Conservation (phyloP, 2,888 invertebrate species). For the Pandemis corylana region DNA sequence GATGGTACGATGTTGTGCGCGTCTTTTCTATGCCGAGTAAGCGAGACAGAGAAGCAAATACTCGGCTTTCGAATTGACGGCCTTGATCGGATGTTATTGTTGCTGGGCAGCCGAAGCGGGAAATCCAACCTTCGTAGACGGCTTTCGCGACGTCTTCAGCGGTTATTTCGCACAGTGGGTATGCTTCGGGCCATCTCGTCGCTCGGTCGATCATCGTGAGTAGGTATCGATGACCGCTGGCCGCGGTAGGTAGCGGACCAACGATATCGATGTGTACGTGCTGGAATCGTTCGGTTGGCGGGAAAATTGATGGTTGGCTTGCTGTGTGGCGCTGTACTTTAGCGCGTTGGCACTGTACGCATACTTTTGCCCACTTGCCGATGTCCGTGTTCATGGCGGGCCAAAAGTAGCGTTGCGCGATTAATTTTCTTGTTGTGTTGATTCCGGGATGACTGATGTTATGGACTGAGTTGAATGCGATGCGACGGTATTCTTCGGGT, state of each 20-base stretch:
- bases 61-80: too few species aligned
- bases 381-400: background rate
- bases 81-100: constrained; percentile 1
- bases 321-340: constrained; percentile 3
- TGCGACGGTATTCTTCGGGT: background rate
- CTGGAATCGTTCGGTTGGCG: background rate
- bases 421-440: background rate
- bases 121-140: constrained; percentile 7
- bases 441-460: background rate
- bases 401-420: background rate
- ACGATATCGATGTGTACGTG: constrained; percentile 6
- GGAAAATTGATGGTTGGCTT: background rate
- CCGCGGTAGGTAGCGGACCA: background rate
- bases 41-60: background rate
- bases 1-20: background rate
- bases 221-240: background rate
- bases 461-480: background rate
- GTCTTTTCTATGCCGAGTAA: constrained; percentile 3
- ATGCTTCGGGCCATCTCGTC: constrained; percentile 13
- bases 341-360: background rate
- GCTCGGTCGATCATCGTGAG: constrained; percentile 7
- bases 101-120: background rate
- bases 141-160: background rate
- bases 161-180: background rate
- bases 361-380: background rate